Evolutionary conservation across 2,797 vertebrate genomes (phyloP).

Genomic region (Acanthornis magna): DNA sequence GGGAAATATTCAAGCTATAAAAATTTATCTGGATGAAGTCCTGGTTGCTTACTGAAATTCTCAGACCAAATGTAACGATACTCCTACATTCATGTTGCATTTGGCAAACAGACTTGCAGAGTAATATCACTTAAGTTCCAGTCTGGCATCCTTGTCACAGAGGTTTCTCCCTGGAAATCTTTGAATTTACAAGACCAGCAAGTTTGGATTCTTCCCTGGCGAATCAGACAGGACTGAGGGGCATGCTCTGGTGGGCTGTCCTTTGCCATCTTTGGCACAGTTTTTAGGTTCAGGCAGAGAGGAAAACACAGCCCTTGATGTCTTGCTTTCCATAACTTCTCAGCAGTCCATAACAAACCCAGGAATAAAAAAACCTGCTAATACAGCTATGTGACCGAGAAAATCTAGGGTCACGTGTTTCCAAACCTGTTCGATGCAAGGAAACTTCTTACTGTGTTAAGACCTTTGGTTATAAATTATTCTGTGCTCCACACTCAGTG

Average conservation of each 20-base stretch:
- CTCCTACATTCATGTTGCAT: background rate
- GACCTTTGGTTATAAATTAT: background rate
- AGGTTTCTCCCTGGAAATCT: background rate
- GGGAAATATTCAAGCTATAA: background rate
- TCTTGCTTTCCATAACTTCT: background rate
- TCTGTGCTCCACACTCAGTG: background rate
- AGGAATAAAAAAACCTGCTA: background rate
- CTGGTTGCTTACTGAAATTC: background rate
- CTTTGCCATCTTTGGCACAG: background rate
- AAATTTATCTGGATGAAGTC: background rate
- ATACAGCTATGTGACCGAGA: background rate
- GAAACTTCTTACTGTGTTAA: background rate
- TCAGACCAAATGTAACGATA: background rate
- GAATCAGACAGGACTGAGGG: background rate
- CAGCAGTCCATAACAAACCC: background rate
- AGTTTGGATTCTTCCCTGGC: background rate
- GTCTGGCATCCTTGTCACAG: background rate
- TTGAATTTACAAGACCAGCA: background rate
- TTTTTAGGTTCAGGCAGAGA: background rate
- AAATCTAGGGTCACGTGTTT: background rate
- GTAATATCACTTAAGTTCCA: background rate
- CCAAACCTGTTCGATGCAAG: background rate
- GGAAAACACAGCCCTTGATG: background rate
- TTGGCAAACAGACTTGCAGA: background rate
- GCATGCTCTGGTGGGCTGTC: background rate